These are phyloP conservation scores for Oscheius sp. DNA, from an alignment of 2,888 invertebrate genomes.

Conservation along the genomic window DNA sequence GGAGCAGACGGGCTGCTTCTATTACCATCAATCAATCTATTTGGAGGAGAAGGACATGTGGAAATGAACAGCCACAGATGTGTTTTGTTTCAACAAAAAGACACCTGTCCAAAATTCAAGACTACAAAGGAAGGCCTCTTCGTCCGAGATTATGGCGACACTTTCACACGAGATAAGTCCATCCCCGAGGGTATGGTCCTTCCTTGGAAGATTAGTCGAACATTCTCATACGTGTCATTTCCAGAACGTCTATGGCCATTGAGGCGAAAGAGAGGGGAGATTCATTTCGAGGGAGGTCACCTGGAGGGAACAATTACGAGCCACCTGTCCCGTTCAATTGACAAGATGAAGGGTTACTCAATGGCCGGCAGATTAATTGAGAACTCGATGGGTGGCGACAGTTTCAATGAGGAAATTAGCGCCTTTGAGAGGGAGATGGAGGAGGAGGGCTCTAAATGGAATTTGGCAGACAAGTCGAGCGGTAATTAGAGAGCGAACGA, in stretches of 20 bases:
- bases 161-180: no score
- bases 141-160: background rate
- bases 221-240: constrained; percentile 3
- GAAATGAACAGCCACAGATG: no score
- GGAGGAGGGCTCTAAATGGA: constrained; percentile 19
- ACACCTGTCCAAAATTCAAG: background rate
- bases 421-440: constrained; percentile 6
- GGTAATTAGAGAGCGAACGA: background rate
- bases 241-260: background rate
- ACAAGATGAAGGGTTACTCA: background rate
- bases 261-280: background rate
- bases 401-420: constrained; percentile 2
- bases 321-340: constrained; percentile 22
- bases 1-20: constrained; percentile 13
- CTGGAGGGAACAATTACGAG: constrained; percentile 12
- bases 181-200: no score
- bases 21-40: constrained; percentile 26
- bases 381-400: background rate
- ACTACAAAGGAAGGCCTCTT: background rate
- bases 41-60: constrained; percentile 11
- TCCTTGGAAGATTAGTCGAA: constrained; percentile 5
- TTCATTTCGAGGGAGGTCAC: constrained; percentile 6
- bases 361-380: background rate
- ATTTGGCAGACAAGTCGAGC: constrained; percentile 14
- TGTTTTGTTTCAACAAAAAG: background rate